Base-by-base conservation (phyloP, 1,140 invertebrate genomes). In the Drosophila virilis region DNA sequence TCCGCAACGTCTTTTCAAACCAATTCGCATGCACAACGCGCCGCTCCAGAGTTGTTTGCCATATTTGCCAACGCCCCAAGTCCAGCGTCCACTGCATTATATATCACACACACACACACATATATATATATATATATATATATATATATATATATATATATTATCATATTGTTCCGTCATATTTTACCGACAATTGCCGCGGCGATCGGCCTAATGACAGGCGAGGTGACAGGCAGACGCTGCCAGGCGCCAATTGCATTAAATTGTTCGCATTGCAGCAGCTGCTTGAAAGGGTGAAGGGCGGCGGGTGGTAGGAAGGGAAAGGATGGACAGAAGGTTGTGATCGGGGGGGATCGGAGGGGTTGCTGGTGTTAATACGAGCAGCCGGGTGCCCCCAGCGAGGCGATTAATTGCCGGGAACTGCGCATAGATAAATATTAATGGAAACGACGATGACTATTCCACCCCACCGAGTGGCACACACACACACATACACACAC, bases 331-430 rank as follows among this genome's bases (percentile, higher is more conserved):
- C 45, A 6, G 8, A 4, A 28, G 22, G 4, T 28, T 6, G 22
- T 0, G 3, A 22, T 22, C 17, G 22, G 1, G 2, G 22, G 22
- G 22, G 22, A 0, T 13, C 45, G 8, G 5, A 12, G 17, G 46
- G 66, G 64, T 64, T 66, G 48, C 45, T 58, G 51, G 45, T 42
- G 50, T 51, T 74, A 78, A 75, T 74, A 46, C 45, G 9, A 48
- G 45, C 15, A 12, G 10, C 43, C 13, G 6, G 15, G 22, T 15
- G 42, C 13, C 42, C 42, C 42, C 13, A 45, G 42, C 13, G 54
- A 83, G 69, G 51, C 78, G 78, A 85, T 85, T 85, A 85, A 85
- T 85, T 85, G 81, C 54, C 82, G 13, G 42, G 37, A 52, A 68
- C 61, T 50, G 69, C 68, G 65, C 70, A 77, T 77, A 60, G 61